Evolutionary conservation across 2,797 vertebrate species (phyloP), one percentile per base, ranked within the genome.

Genomic region (Clarias platycephalus): DNA sequence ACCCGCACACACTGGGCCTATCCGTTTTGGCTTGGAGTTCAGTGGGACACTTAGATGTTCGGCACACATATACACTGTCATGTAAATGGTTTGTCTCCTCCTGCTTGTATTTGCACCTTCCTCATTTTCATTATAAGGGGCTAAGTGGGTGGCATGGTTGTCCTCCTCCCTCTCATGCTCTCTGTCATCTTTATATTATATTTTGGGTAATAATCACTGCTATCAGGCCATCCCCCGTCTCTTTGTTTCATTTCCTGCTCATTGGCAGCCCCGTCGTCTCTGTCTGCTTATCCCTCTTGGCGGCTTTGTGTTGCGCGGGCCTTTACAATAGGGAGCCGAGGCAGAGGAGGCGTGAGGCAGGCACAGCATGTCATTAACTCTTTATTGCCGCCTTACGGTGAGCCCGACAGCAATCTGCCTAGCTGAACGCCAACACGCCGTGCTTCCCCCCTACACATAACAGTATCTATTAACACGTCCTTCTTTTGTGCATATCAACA

Each of bases 141-240:
- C 85, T 90, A 89, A 90, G 89, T 89, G 87, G 89, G 89, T 83
- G 88, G 89, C 77, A 80, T 80, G 89, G 84, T 62, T 70, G 87
- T 85, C 85, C 88, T 88, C 88, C 86, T 83, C 88, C 88, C 85
- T 87, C 88, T 82, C 71, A 74, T 67, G 70, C 88, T 85, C 83
- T 86, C 88, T 89, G 89, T 86, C 89, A 89, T 89, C 87, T 88
- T 89, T 89, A 88, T 85, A 89, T 90, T 87, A 86, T 90, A 90
- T 90, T 89, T 88, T 89, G 88, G 88, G 88, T 88, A 89, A 90
- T 90, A 89, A 90, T 90, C 88, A 89, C 89, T 89, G 88, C 86
- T 88, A 87, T 90, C 88, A 88, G 89, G 83, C 86, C 85, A 76
- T 88, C 86, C 89, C 84, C 86, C 84, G 85, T 87, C 84, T 87